Base-by-base conservation (phyloP, 2,797 vertebrate species). In the Anguilla marmorata region DNA sequence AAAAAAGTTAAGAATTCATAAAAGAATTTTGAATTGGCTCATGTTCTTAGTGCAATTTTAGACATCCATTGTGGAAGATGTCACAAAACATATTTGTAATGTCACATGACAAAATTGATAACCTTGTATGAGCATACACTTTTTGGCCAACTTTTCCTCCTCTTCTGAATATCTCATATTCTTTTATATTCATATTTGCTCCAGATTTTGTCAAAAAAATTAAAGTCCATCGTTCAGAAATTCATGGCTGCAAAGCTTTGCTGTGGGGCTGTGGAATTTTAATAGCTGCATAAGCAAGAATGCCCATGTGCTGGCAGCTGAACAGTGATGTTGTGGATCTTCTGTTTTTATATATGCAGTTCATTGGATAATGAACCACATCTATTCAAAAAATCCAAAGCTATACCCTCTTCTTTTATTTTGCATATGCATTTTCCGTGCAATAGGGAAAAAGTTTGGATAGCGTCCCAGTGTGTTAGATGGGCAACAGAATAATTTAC, bases 371-470 rank as follows among this genome's bases (percentile, higher is more conserved):
- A 48, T 48, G 16, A 80, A 48, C 4, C 8, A 33, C 14, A 79
- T 79, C 16, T 79, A 4, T 21, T 1, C 5, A 45, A 45, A 21
- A 45, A 76, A 76, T 41, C 33, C 45, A 45, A 79, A 79, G 45
- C 37, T 24, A 48, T 48, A 8, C 45, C 41, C 41, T 80, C 19
- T 2, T 48, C 41, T 41, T 45, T 80, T 80, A 48, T 37, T 76
- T 76, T 19, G 41, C 83, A 76, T 80, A 21, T 84, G 69, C n/a
- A 37, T 88, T 90, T 89, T 91, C 89, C 90, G 88, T 91, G 89
- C 86, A 88, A 86, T 76, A 79, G 87, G 88, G 21, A 19, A n/a
- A 30, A 48, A 48, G 48, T 41, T 85, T 86, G 52, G 87, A 85
- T 89, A 90, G 89, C 90, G 90, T 87, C 89, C 90, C n/a, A 87